These are phyloP conservation scores for Phrynocephalus vlangalii DNA, from an alignment of 2,797 vertebrate genomes.

Conservation along the genomic window DNA sequence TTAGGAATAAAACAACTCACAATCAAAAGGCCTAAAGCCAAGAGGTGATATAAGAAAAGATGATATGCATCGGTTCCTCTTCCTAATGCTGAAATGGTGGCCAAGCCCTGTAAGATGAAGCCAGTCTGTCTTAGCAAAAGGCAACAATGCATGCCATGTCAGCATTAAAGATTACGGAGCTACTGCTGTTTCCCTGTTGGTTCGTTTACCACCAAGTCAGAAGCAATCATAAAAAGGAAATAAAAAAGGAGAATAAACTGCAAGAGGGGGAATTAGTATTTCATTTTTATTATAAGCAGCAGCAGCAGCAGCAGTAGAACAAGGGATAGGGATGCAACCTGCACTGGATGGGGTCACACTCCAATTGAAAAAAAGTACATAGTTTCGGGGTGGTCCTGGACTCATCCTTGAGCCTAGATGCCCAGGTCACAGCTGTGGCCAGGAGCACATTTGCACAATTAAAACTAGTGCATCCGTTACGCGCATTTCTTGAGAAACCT, in stretches of 20 bases:
- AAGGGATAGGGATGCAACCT: background rate
- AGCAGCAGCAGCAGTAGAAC: slow-evolving; percentile 8
- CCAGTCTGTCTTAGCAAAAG: background rate
- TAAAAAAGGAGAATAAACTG: background rate
- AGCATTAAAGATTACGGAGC: slow-evolving; percentile 27
- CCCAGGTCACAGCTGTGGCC: no score
- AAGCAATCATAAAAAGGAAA: background rate
- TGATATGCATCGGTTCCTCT: background rate
- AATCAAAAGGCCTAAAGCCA: slow-evolving; percentile 46
- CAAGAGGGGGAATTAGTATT: slow-evolving; percentile 23
- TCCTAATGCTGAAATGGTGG: background rate
- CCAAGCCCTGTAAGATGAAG: fast-evolving
- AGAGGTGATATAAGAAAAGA: slow-evolving; percentile 22
- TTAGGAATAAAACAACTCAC: slow-evolving; percentile 28
- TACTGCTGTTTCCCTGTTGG: slow-evolving; percentile 42
- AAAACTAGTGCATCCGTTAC: no score
- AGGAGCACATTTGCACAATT: no score
- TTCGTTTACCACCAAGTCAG: slow-evolving; percentile 42
- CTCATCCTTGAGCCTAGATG: no score
- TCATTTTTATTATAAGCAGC: slow-evolving; percentile 51
- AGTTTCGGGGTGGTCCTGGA: no score
- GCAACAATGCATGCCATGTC: background rate
- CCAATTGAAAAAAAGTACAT: no score
- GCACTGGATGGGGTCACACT: no score
- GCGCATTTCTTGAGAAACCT: no score